These are phyloP conservation scores for Acanthococcus lagerstroemiae DNA, from an alignment of 2,888 invertebrate species.

Conservation along the genomic window DNA sequence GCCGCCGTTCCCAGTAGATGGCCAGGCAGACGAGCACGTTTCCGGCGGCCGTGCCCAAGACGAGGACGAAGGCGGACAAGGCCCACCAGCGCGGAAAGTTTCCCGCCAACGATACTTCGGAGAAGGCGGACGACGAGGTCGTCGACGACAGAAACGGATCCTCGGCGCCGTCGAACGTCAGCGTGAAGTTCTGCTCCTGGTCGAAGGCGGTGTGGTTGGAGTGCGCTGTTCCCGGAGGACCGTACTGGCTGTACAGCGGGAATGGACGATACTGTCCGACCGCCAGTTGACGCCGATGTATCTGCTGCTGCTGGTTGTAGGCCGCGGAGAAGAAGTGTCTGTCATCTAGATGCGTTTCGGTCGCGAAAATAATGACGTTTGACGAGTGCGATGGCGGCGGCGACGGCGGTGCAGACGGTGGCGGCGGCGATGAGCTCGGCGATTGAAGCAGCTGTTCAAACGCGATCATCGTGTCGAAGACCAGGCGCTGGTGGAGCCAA, in stretches of 20 bases:
- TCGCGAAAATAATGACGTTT: not conserved
- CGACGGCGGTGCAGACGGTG: constrained; percentile 10
- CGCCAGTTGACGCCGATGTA: not conserved
- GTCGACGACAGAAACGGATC: not conserved
- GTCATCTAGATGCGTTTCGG: not conserved
- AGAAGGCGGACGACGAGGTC: constrained; percentile 53
- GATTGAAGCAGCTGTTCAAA: constrained; percentile 15
- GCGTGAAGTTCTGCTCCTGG: not conserved
- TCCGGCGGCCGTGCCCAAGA: constrained; percentile 77
- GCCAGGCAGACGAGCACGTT: constrained; percentile 91
- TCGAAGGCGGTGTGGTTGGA: not conserved
- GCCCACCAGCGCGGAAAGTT: constrained; percentile 57
- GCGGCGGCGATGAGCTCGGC: constrained; percentile 4
- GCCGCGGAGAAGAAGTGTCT: not conserved
- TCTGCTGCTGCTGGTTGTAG: not conserved
- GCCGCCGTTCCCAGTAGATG: constrained; percentile 77
- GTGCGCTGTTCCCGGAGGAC: not conserved
- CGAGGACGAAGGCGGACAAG: constrained; percentile 67
- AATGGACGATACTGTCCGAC: not conserved
- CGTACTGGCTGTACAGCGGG: not conserved
- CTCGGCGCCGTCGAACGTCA: not conserved
- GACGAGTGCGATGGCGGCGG: not conserved
- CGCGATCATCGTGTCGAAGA: constrained; percentile 14
- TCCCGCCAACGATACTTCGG: constrained; percentile 48
- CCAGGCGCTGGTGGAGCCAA: not conserved